These are phyloP conservation scores for Mizuhopecten yessoensis DNA, from an alignment of 1,140 invertebrate genomes.

Conservation along the genomic window DNA sequence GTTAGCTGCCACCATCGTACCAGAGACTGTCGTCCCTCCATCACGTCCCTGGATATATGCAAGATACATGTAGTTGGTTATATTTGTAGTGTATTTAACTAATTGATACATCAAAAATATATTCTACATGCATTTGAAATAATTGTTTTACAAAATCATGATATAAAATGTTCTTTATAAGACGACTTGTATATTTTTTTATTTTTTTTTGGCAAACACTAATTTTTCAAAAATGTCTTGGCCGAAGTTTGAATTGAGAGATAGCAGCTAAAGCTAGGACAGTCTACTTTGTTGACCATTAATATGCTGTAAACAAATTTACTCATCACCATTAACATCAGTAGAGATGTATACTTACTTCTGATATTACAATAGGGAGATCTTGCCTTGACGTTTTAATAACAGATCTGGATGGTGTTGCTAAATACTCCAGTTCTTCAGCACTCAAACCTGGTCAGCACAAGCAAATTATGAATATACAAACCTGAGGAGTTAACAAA, in stretches of 20 bases:
- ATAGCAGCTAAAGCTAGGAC: too few relatives aligned
- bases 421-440: constrained; percentile 86
- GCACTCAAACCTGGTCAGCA: constrained; percentile 84
- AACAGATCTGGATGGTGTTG: constrained; percentile 79
- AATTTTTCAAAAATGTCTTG: constrained; percentile 47
- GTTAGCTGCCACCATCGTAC: constrained; percentile 94
- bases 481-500: too few relatives aligned
- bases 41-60: constrained; percentile 87
- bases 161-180: too few relatives aligned
- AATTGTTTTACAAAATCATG: too few relatives aligned
- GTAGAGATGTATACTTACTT: constrained; percentile 80
- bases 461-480: too few relatives aligned
- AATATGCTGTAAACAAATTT: too few relatives aligned
- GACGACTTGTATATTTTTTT: too few relatives aligned
- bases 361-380: constrained; percentile 90
- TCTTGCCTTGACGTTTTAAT: constrained; percentile 94
- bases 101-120: constrained; percentile 60
- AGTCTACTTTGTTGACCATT: too few relatives aligned
- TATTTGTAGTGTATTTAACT: too few relatives aligned
- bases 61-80: too few relatives aligned
- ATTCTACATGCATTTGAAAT: neutral
- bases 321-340: too few relatives aligned
- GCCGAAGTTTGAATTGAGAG: too few relatives aligned
- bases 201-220: neutral
- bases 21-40: constrained; percentile 98